Base-by-base conservation (phyloP, 2,888 invertebrate genomes). In the Aphidoletes aphidimyza region DNA sequence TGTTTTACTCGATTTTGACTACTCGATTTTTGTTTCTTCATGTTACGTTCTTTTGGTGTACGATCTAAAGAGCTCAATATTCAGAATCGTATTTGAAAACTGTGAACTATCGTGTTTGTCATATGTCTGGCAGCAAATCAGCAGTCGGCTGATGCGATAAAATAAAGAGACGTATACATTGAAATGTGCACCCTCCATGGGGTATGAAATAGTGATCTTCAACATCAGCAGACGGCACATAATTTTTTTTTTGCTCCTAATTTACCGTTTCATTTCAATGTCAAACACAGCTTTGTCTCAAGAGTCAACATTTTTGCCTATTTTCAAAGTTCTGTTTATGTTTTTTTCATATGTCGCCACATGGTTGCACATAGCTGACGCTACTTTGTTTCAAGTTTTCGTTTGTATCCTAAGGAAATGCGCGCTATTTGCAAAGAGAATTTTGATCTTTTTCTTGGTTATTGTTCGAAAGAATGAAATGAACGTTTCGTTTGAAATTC, bases 261-360 rank as follows among this genome's bases (percentile, higher is more conserved):
- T 69, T 69, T 69, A 69, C 69, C 69, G 69, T 69, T 69, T 69
- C 69, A 69, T 69, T 69, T 69, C 69, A 69, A 69, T 69, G 69
- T 69, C 69, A 69, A 69, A 69, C 69, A 0, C 3, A 30, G 54
- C 30, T 34, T 69, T 69, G 34, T 69, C 34, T 69, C 69, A 69
- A 69, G 69, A 69, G 34, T n/a, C 30, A n/a, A 34, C 34, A n/a
- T n/a, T 30, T 30, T 26, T 54, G 22, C 54, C 3, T 54, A 11
- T 54, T 54, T 54, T 26, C 22, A 42, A 42, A 42, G 42, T 54
- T 47, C 9, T 54, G 6, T 22, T 22, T 54, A 6, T 39, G 39
- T 34, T 69, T 26, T 69, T 69, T 69, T 69, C 30, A 30, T 30
- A 69, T 69, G 69, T 69, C 69, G 69, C 69, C 69, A 69, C 69